phyloP scores from a whole-genome alignment of 2,113 vertebrate genomes.

The Leptobrachium leishanense region DNA sequence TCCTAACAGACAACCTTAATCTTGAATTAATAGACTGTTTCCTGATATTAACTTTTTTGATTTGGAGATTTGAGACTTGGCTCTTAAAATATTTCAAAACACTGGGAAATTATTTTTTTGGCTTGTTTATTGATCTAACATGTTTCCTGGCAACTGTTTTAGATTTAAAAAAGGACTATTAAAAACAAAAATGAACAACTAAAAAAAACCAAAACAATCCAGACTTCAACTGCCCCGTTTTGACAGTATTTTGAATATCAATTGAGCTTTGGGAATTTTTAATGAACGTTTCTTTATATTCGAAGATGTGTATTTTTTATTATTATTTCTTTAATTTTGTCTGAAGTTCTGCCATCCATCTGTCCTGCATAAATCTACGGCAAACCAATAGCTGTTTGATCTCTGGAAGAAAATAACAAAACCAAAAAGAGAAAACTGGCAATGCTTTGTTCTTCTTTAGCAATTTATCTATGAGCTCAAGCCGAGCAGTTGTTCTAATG shows the following conservation, averaged over 20 bases:
- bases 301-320: not conserved
- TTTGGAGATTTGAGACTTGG: too few species aligned
- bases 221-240: not conserved
- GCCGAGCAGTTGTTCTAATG: conserved; percentile 46
- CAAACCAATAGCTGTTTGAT: conserved; percentile 49
- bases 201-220: not conserved
- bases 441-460: conserved; percentile 53
- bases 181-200: not conserved
- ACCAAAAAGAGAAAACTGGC: conserved; percentile 17
- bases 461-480: conserved; percentile 59
- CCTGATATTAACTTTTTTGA: too few species aligned
- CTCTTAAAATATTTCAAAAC: too few species aligned
- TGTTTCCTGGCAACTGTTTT: not conserved
- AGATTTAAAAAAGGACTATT: conserved; percentile 26
- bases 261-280: conserved; percentile 20
- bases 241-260: conserved; percentile 5
- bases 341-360: conserved; percentile 51
- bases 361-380: conserved; percentile 41
- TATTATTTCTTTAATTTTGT: not conserved
- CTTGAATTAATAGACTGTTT: too few species aligned
- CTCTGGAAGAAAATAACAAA: conserved; percentile 49
- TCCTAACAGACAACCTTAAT: too few species aligned
- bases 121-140: too few species aligned
- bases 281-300: conserved; percentile 41
- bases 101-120: too few species aligned